Base-by-base conservation (phyloP, 2,888 invertebrate genomes). In the Tenodera sinensis region DNA sequence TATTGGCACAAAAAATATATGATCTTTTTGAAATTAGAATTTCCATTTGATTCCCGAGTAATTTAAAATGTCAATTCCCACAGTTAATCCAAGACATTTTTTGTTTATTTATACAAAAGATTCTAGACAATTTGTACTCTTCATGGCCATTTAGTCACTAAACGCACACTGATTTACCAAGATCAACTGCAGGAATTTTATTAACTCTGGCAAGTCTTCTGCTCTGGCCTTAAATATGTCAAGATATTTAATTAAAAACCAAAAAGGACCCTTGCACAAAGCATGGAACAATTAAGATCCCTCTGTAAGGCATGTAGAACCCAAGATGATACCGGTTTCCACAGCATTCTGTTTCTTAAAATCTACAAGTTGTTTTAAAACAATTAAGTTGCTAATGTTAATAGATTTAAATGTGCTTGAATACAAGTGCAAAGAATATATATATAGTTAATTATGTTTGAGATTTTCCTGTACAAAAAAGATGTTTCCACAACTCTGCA, bases 71-170 rank as follows among this genome's bases (percentile, higher is more conserved):
- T 54, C 28, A 71, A 88, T 86, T 85, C 86, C 87, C 30, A 83
- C 71, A 85, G 84, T 84, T 88, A 81, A 85, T 88, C 88, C 82
- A 84, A 88, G 20, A 34, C 4, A 4, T 28, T 84, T 71, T 27
- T 84, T 14, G 14, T 20, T 84, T 71, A 42, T 84, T 88, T 54
- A 54, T 86, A 88, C 88, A 88, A 89, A 89, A 89, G 71, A 83
- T 86, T 88, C 87, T 28, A 82, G 86, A 89, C 88, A 85, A 89
- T 89, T 89, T 89, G 89, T 89, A 89, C 89, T 89, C 88, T 88
- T 88, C 81, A 83, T 89, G 82, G 83, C 88, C 84, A 88, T 88
- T 89, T 88, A 82, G 81, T 87, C 83, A 34, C 83, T 84, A 83
- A 85, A 88, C 85, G 30, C 20, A 85, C 42, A 86, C 28, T 81